These are phyloP conservation scores for Batillaria attramentaria DNA, from an alignment of 1,140 invertebrate species.

Conservation along the genomic window DNA sequence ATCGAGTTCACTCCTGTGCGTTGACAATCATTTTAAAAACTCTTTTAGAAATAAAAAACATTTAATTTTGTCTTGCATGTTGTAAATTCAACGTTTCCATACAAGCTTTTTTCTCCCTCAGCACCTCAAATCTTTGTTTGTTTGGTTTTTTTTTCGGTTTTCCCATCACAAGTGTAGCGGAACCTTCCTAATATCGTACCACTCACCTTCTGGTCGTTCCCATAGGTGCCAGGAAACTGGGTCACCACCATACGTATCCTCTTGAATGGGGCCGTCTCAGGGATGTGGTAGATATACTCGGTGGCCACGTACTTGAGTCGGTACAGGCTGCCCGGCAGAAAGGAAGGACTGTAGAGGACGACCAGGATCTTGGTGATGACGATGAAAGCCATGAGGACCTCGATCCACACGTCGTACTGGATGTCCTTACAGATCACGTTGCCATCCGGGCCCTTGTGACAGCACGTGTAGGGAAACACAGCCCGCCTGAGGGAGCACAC, in stretches of 20 bases:
- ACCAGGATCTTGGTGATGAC: constrained; percentile 49
- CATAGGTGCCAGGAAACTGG: constrained; percentile 32
- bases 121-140: background rate
- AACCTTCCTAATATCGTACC: too few species aligned
- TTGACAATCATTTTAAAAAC: too few species aligned
- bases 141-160: background rate
- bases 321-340: constrained; percentile 50
- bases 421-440: constrained; percentile 42
- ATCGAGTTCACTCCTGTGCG: too few species aligned
- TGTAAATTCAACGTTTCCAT: too few species aligned
- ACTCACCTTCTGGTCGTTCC: constrained; percentile 25
- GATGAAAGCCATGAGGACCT: constrained; percentile 44
- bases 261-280: constrained; percentile 1
- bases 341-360: constrained; percentile 50
- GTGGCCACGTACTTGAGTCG: constrained; percentile 33
- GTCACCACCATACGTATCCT: constrained; percentile 38
- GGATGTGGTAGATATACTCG: constrained; percentile 35
- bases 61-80: too few species aligned
- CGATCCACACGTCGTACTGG: constrained; percentile 46
- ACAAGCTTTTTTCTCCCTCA: too few species aligned
- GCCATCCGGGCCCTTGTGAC: constrained; percentile 38
- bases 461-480: constrained; percentile 53
- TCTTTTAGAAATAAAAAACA: too few species aligned
- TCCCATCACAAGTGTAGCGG: background rate
- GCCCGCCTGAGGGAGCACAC: constrained; percentile 28